A percentile compares a stretch with the other conserved stretches of the same genome.
phyloP scores from a whole-genome alignment of 2,888 invertebrate species.

The Mythimna impura region DNA sequence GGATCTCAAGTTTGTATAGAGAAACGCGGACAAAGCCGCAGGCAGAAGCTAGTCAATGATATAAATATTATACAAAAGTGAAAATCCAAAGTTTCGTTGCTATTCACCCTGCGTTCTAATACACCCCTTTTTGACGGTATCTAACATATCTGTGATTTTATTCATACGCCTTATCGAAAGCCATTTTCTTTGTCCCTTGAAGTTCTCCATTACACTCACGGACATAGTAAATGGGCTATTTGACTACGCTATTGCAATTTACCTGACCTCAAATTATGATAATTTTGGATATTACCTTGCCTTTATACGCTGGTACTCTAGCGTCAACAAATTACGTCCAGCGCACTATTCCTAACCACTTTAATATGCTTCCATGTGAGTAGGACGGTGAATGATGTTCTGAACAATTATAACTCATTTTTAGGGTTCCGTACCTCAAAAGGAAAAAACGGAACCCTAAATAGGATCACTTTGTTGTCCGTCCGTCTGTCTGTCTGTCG shows the following conservation, averaged over 20 bases:
- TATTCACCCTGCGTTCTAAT: too few species aligned
- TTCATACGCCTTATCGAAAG: neutral
- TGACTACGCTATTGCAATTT: constrained; percentile 40
- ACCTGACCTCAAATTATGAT: constrained; percentile 55
- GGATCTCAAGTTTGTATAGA: too few species aligned
- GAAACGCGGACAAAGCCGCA: too few species aligned
- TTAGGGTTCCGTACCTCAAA: too few species aligned
- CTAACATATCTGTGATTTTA: neutral
- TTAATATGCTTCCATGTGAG: constrained; percentile 25
- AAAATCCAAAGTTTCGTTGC: neutral
- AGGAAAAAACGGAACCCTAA: too few species aligned
- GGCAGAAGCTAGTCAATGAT: too few species aligned
- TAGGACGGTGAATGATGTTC: constrained; percentile 7
- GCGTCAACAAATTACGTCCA: constrained; percentile 34
- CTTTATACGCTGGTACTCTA: constrained; percentile 44
- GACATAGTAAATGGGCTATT: constrained; percentile 34
- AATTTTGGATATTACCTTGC: constrained; percentile 43
- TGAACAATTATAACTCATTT: neutral
- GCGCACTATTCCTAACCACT: constrained; percentile 29
- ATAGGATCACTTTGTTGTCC: too few species aligned
- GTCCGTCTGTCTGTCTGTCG: too few species aligned
- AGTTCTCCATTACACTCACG: constrained; percentile 28
- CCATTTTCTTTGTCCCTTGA: constrained; percentile 6
- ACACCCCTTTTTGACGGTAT: too few species aligned
- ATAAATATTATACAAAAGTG: too few species aligned